Percentiles rank a stretch among this genome's conserved stretches.
phyloP scores from a whole-genome alignment of 2,113 vertebrate species.

The Oryzias celebensis region DNA sequence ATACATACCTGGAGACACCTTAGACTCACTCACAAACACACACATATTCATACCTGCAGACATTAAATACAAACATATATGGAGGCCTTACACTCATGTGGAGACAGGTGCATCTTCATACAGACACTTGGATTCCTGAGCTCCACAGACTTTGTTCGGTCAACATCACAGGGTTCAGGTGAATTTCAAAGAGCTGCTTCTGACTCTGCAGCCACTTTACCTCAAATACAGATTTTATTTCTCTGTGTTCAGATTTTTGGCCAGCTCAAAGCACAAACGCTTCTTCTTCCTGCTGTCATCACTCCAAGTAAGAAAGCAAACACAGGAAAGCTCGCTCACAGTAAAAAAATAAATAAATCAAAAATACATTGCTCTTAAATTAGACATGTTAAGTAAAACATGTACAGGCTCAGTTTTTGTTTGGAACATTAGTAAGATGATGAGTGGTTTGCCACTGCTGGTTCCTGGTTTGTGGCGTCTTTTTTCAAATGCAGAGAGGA shows the following conservation, averaged over 20 bases:
- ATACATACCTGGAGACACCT: slow-evolving; percentile 75
- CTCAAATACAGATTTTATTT: not conserved
- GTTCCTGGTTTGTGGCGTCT: too few species aligned
- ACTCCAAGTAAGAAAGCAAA: not conserved
- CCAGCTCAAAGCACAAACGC: too few species aligned
- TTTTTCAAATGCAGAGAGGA: too few species aligned
- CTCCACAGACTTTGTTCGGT: not conserved
- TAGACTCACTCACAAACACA: slow-evolving; percentile 75
- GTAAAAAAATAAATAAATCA: too few species aligned
- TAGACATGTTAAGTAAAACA: too few species aligned
- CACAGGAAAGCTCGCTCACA: slow-evolving; percentile 32
- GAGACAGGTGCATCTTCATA: slow-evolving; percentile 29
- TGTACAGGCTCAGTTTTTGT: too few species aligned
- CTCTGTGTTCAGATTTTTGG: not conserved
- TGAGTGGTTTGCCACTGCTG: too few species aligned
- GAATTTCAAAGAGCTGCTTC: not conserved
- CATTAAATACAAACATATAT: slow-evolving; percentile 71
- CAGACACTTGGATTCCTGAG: slow-evolving; percentile 23
- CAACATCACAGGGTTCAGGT: not conserved
- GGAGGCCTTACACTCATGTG: slow-evolving; percentile 63
- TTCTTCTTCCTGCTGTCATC: not conserved
- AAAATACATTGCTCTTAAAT: too few species aligned
- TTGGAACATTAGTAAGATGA: too few species aligned
- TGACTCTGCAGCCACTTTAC: not conserved
- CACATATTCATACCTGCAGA: slow-evolving; percentile 76